Evolutionary conservation across 2,797 vertebrate genomes (phyloP).

Genomic region (Tokudaia muenninki): DNA sequence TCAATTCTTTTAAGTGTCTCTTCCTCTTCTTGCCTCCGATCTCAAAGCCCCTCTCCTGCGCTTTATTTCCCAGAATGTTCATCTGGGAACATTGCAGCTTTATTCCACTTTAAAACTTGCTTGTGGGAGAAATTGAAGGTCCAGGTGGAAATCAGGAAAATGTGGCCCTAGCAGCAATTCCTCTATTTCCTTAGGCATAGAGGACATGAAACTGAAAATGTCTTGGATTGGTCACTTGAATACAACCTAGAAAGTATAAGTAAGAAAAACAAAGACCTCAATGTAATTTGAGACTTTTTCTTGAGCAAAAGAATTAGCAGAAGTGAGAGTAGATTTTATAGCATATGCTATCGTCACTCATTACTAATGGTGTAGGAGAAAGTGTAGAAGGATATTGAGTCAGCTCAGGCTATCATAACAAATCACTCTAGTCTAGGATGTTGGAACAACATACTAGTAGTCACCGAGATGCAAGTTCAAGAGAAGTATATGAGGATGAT

Average conservation of each 20-base stretch:
- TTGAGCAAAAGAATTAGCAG: background rate
- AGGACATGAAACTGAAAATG: background rate
- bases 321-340: background rate
- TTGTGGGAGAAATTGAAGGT: constrained; percentile 24
- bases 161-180: background rate
- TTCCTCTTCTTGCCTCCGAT: constrained; percentile 20
- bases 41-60: constrained; percentile 26
- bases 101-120: background rate
- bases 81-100: background rate
- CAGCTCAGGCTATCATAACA: constrained; percentile 7
- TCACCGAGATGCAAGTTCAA: constrained; percentile 20
- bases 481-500: background rate
- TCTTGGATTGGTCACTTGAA: constrained; percentile 49
- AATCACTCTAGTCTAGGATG: background rate
- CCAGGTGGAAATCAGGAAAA: constrained; percentile 36
- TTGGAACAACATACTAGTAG: constrained; percentile 35
- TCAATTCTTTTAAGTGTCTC: background rate
- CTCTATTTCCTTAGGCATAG: background rate
- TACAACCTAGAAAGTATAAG: constrained; percentile 38
- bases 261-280: constrained; percentile 25
- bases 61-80: constrained; percentile 11
- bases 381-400: constrained; percentile 36
- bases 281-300: background rate
- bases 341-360: background rate
- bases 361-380: background rate